Percentiles rank a stretch among this genome's conserved stretches.
Evolutionary conservation across 2,888 invertebrate species (phyloP).

Genomic region (Meteorus colon): DNA sequence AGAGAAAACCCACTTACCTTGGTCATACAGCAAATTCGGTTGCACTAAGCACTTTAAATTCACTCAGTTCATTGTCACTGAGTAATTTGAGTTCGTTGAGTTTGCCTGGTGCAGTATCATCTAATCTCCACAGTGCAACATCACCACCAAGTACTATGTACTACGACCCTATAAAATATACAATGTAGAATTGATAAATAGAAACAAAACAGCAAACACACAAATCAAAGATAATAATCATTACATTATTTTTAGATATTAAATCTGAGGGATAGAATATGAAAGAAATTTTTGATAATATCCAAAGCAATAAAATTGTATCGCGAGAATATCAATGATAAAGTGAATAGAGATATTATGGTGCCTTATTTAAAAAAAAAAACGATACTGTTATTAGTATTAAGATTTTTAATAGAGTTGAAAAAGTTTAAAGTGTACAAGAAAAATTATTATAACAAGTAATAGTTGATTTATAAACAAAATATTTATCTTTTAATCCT

Average conservation of each 20-base stretch:
- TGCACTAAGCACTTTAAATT: constrained; percentile 62
- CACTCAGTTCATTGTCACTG: constrained; percentile 64
- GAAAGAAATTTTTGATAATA: neutral
- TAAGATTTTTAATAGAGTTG: neutral
- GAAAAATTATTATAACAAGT: neutral
- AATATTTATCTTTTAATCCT: neutral
- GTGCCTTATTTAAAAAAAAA: neutral
- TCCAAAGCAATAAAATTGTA: neutral
- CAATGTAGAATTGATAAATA: constrained; percentile 58
- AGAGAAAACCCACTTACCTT: constrained; percentile 67
- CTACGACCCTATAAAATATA: constrained; percentile 69
- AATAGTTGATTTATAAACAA: neutral
- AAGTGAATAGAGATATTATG: neutral
- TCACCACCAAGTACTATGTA: constrained; percentile 61
- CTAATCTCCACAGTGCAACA: constrained; percentile 61
- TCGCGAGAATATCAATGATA: neutral
- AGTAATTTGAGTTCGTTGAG: constrained; percentile 65
- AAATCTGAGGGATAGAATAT: neutral
- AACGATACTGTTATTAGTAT: neutral
- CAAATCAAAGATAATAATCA: constrained; percentile 16
- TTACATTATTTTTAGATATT: neutral
- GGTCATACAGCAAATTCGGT: constrained; percentile 58
- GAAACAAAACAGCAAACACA: constrained; percentile 6
- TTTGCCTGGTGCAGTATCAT: constrained; percentile 60
- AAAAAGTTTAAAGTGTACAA: neutral